Evolutionary conservation across 1,140 invertebrate genomes (phyloP).

Genomic region (Watersipora subatra): DNA sequence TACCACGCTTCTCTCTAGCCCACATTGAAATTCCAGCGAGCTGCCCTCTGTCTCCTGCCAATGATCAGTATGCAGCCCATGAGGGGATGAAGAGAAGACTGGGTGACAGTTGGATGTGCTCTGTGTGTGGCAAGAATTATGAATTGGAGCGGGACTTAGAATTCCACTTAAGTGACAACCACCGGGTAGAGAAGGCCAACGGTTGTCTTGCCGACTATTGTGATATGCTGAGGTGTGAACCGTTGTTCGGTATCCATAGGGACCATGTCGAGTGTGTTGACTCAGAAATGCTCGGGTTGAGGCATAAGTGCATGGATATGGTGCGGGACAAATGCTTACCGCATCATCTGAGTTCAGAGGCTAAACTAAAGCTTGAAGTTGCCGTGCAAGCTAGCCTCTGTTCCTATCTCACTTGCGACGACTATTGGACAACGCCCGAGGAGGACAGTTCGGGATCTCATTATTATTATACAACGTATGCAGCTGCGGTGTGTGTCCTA

Average conservation of each 20-base stretch:
- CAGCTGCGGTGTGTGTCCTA: background rate
- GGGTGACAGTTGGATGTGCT: background rate
- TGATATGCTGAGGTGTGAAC: background rate
- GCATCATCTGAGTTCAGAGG: background rate
- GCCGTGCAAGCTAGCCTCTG: background rate
- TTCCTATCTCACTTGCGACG: background rate
- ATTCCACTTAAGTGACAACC: background rate
- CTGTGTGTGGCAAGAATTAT: background rate
- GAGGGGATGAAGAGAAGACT: background rate
- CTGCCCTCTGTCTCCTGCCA: background rate
- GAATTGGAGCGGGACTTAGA: background rate
- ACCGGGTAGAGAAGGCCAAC: background rate
- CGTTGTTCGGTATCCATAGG: background rate
- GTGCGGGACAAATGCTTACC: background rate
- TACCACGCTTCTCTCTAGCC: background rate
- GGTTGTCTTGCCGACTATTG: background rate
- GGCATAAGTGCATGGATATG: background rate
- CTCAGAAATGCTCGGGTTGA: background rate
- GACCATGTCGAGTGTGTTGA: background rate
- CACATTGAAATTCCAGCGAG: background rate
- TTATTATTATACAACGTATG: background rate
- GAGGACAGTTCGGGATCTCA: background rate
- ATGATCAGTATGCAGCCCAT: background rate
- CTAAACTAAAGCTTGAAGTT: background rate
- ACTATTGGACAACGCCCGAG: background rate